Evolutionary conservation across 2,113 vertebrate species (phyloP).

Genomic region (Callocephalon fimbriatum): DNA sequence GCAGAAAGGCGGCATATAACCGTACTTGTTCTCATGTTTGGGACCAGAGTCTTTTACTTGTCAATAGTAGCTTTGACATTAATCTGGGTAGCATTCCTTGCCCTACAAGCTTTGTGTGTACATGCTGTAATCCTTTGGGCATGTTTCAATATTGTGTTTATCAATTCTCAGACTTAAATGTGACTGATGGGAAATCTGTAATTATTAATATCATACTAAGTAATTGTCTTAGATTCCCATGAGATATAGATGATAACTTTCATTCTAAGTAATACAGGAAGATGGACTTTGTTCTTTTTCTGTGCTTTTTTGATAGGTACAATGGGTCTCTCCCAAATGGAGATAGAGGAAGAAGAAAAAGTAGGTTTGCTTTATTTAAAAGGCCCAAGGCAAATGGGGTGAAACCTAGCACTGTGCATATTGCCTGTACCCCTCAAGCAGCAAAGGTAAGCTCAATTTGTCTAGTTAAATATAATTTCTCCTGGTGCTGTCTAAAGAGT

Average conservation of each 20-base stretch:
- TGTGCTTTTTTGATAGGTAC: conserved; percentile 82
- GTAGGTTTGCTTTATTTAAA: conserved; percentile 96
- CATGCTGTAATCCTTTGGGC: neutral
- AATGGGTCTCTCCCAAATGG: conserved; percentile 99
- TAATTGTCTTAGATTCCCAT: neutral
- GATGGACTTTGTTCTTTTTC: neutral
- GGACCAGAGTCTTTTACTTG: fast-evolving
- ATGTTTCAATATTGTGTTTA: neutral
- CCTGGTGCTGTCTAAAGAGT: neutral
- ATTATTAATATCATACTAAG: neutral
- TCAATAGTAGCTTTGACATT: neutral
- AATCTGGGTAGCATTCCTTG: neutral
- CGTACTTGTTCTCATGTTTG: neutral
- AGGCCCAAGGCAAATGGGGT: conserved; percentile 97
- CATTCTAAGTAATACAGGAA: neutral
- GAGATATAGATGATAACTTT: too few species aligned
- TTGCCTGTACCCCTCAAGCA: conserved; percentile 96
- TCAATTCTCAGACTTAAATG: neutral
- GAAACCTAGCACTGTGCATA: conserved; percentile 97
- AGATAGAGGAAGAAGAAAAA: conserved; percentile 96
- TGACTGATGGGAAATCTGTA: neutral
- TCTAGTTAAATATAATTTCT: neutral
- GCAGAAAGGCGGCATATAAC: neutral
- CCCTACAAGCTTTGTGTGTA: neutral
- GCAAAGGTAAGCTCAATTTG: conserved; percentile 88